phyloP scores from a whole-genome alignment of 2,888 invertebrate genomes.

The Pedicia rivosa region DNA sequence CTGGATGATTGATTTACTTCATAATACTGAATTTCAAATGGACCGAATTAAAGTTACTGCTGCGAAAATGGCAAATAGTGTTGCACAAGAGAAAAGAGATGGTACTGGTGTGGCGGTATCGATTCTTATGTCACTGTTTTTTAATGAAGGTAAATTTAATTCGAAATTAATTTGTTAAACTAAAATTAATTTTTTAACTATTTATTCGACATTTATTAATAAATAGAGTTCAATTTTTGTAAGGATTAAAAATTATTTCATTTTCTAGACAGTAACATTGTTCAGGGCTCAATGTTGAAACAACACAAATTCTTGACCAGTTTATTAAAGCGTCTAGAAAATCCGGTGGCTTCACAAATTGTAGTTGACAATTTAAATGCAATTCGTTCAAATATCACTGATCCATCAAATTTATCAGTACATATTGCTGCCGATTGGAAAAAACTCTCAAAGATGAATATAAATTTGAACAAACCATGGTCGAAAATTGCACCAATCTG shows the following conservation, averaged over 20 bases:
- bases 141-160: constrained; percentile 41
- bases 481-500: constrained; percentile 22
- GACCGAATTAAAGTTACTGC: constrained; percentile 64
- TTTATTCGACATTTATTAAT: too few relatives aligned
- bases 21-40: constrained; percentile 48
- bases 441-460: constrained; percentile 8
- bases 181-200: too few relatives aligned
- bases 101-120: constrained; percentile 52
- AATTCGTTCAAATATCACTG: constrained; percentile 41
- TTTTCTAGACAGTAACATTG: constrained; percentile 63
- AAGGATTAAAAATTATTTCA: too few relatives aligned
- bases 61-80: constrained; percentile 66
- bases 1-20: constrained; percentile 63
- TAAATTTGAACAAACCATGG: constrained; percentile 33
- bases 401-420: constrained; percentile 43
- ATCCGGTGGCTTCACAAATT: constrained; percentile 32
- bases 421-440: constrained; percentile 55
- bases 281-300: constrained; percentile 50
- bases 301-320: constrained; percentile 62
- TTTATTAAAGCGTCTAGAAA: constrained; percentile 41
- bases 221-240: too few relatives aligned
- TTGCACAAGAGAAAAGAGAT: constrained; percentile 54
- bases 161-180: too few relatives aligned
- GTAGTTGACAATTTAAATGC: constrained; percentile 37
- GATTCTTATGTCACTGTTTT: constrained; percentile 42